phyloP scores from a whole-genome alignment of 2,113 vertebrate species.

The Rallus limicola region DNA sequence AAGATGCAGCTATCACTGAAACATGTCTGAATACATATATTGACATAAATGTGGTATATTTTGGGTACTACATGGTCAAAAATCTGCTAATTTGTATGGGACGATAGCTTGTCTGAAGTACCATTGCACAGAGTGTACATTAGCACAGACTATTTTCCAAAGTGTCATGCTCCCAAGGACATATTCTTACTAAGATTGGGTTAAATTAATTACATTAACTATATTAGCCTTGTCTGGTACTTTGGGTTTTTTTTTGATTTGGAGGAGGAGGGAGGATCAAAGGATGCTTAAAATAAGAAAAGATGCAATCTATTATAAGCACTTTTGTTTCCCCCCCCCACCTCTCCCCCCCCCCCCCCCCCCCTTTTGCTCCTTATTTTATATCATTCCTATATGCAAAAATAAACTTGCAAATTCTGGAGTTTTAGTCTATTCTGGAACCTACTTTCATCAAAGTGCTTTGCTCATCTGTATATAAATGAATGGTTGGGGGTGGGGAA shows the following conservation, averaged over 20 bases:
- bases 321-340: neutral
- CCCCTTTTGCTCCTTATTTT: neutral
- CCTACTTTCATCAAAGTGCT: constrained; percentile 29
- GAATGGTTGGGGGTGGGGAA: constrained; percentile 44
- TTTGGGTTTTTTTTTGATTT: constrained; percentile 31
- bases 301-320: constrained; percentile 11
- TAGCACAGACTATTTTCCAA: neutral
- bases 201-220: constrained; percentile 58
- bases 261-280: constrained; percentile 32
- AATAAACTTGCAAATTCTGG: constrained; percentile 51
- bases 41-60: neutral
- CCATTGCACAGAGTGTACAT: neutral
- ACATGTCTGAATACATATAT: neutral
- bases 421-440: constrained; percentile 43
- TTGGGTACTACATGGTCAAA: neutral
- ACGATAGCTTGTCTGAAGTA: neutral
- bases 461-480: constrained; percentile 51
- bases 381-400: neutral
- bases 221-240: neutral
- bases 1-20: neutral
- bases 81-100: neutral
- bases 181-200: neutral
- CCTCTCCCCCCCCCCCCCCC: no score
- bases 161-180: neutral
- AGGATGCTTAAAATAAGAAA: constrained; percentile 38